phyloP scores from a whole-genome alignment of 2,797 vertebrate species.

The Chiloscyllium punctatum region DNA sequence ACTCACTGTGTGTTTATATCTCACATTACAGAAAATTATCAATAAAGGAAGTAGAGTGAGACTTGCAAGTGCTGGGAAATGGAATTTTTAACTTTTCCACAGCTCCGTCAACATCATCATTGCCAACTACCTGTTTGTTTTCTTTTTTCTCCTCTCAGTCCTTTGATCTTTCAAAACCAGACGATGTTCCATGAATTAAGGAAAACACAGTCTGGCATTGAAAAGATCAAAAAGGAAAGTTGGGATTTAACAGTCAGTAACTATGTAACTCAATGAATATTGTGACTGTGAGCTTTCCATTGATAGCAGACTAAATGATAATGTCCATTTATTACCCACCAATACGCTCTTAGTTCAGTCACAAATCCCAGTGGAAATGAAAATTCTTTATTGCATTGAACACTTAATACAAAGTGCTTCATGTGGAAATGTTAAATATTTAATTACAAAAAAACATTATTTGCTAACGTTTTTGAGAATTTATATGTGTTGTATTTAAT shows the following conservation, averaged over 20 bases:
- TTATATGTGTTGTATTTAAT: neutral
- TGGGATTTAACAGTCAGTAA: neutral
- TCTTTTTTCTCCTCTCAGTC: neutral
- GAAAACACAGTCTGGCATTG: neutral
- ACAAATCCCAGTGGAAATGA: neutral
- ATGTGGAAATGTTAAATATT: neutral
- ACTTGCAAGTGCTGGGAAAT: neutral
- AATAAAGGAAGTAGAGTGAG: neutral
- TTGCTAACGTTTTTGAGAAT: neutral
- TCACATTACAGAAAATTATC: neutral
- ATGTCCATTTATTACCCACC: neutral
- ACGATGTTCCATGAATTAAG: slow-evolving; percentile 10
- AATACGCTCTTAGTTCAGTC: neutral
- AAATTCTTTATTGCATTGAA: neutral
- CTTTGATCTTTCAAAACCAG: neutral
- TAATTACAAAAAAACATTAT: neutral
- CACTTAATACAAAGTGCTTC: neutral
- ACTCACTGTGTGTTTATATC: too few species aligned
- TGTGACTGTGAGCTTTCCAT: neutral
- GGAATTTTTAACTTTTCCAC: neutral
- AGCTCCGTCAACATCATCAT: neutral
- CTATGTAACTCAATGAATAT: neutral
- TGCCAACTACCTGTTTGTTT: neutral
- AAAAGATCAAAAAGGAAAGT: slow-evolving; percentile 1
- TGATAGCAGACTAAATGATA: neutral